Conservation (phyloP, 2,113 vertebrate genomes). For the Tauraco erythrolophus region DNA sequence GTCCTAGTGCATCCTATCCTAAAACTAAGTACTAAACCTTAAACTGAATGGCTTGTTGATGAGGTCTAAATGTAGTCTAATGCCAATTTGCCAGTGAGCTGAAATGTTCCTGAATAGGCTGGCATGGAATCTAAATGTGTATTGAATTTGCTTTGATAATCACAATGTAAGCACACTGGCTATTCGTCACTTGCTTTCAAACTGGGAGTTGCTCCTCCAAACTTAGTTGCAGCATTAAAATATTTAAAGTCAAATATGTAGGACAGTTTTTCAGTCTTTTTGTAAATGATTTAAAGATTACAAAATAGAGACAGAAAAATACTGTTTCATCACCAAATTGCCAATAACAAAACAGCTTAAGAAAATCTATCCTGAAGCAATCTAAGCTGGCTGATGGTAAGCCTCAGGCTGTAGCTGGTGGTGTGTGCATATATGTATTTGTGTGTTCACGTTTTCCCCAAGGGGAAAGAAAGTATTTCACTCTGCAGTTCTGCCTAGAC, state of each 20-base stretch:
- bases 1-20: neutral
- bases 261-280: constrained; percentile 23
- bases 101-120: constrained; percentile 2
- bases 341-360: neutral
- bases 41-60: constrained; percentile 7
- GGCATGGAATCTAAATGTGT: neutral
- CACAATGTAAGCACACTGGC: neutral
- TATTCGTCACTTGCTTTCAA: constrained; percentile 46
- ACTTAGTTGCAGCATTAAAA: neutral
- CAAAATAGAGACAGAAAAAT: neutral
- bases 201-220: neutral
- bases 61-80: constrained; percentile 17
- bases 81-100: neutral
- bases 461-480: neutral
- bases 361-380: constrained; percentile 52
- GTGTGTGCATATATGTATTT: neutral
- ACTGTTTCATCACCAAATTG: neutral
- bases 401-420: neutral
- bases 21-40: neutral
- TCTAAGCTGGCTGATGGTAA: neutral
- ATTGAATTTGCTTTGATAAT: constrained; percentile 19
- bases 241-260: constrained; percentile 27
- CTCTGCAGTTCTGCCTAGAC: neutral
- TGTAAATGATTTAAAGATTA: constrained; percentile 32
- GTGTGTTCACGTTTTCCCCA: neutral